phyloP scores from a whole-genome alignment of 2,888 invertebrate species.

The Nephrocerus scutellatus region DNA sequence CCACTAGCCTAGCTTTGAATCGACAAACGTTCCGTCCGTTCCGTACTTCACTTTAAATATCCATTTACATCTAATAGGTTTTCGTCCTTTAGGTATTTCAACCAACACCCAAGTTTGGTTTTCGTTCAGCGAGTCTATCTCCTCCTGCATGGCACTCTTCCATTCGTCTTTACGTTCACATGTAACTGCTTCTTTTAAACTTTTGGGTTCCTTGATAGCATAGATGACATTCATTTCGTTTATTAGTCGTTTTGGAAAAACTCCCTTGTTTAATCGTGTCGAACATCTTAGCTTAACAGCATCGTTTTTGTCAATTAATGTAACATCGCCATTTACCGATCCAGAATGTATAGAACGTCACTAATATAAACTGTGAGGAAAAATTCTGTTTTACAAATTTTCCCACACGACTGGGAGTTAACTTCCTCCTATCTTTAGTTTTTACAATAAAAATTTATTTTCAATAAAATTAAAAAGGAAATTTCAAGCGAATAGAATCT shows the following conservation, averaged over 20 bases:
- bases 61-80: constrained; percentile 24
- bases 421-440: no score
- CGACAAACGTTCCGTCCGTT: constrained; percentile 14
- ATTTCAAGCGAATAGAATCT: no score
- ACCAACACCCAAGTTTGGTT: constrained; percentile 13
- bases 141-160: constrained; percentile 10
- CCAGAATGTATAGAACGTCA: no score
- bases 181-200: constrained; percentile 3
- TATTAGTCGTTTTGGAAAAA: constrained; percentile 12
- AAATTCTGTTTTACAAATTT: no score
- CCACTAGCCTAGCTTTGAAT: constrained; percentile 16
- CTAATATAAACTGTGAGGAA: no score
- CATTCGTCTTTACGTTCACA: constrained; percentile 8
- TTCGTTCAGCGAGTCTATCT: constrained; percentile 6
- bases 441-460: no score
- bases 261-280: constrained; percentile 16
- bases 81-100: constrained; percentile 20
- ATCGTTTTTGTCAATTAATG: no score
- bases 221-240: constrained; percentile 7
- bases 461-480: no score
- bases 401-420: no score
- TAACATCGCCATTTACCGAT: no score
- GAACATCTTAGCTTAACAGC: no score
- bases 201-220: constrained; percentile 10
- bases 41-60: constrained; percentile 14